Evolutionary conservation across 2,888 invertebrate genomes (phyloP), one percentile per base, ranked within the genome.

Genomic region (Acanthacorydalis orientalis): DNA sequence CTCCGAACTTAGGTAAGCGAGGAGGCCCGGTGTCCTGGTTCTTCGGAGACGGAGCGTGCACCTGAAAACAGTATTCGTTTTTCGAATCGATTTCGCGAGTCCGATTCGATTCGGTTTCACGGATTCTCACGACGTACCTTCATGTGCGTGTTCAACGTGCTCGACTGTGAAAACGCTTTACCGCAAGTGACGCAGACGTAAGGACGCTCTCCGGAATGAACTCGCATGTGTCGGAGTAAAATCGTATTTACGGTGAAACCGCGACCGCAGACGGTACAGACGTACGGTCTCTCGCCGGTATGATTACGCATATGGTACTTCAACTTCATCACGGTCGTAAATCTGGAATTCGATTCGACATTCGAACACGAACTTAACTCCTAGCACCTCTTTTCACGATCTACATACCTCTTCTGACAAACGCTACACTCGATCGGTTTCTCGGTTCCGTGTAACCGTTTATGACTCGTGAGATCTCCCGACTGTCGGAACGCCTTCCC

Each of bases 241-340:
- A 67, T 67, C 4, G 67, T 67, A 51, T 67, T 67, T 1, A 67
- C 65, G 4, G 66, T 67, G 51, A 67, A 67, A n/a, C 67, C 67
- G 47, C 67, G 52, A 11, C 64, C 64, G 50, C 67, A 67, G 9
- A 67, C 60, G 9, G 58, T 60, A 50, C 67, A 67, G 7, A 67
- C 66, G 49, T 67, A 67, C 1, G 67, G 67, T 1, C 67, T 57
- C 55, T 67, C 67, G 6, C 67, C 67, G 1, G 67, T 67, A 49
- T 67, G 67, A 52, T 67, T 67, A 8, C 67, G 57, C 66, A 67
- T 66, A 53, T 67, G 67, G 49, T 67, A 67, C 52, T 67, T 67
- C 43, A 67, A 52, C 54, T 67, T 67, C 67, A 67, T 67, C 8
- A 66, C 63, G 9, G 67, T 67, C 15, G 67, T 67, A 52, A 67